Evolutionary conservation across 2,888 invertebrate genomes (phyloP).

Genomic region (Dryococelus australis): DNA sequence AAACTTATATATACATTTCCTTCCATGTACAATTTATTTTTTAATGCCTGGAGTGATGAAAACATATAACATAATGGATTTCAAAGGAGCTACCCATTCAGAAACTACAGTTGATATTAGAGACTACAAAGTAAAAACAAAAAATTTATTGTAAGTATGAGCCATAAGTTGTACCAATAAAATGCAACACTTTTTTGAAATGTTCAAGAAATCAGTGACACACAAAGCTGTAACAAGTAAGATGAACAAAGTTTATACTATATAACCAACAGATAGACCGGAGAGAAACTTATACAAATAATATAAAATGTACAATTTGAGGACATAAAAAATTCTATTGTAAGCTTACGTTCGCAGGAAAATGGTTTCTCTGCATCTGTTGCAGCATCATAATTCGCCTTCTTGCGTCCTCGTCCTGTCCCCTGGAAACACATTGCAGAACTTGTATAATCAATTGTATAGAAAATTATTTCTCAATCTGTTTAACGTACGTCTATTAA

Average conservation of each 20-base stretch:
- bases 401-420: conserved; percentile 61
- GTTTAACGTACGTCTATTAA: too few relatives aligned
- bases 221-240: neutral
- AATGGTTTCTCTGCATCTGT: conserved; percentile 87
- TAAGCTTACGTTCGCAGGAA: conserved; percentile 90
- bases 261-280: neutral
- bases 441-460: neutral
- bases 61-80: too few relatives aligned
- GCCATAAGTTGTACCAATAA: too few relatives aligned
- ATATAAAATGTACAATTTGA: neutral
- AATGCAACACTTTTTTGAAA: too few relatives aligned
- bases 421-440: conserved; percentile 55
- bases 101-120: too few relatives aligned
- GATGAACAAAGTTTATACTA: neutral
- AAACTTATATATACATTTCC: too few relatives aligned
- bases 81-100: too few relatives aligned
- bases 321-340: neutral
- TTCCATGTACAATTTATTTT: too few relatives aligned
- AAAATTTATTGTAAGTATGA: too few relatives aligned
- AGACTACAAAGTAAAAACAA: too few relatives aligned
- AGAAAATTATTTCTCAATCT: neutral
- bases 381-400: conserved; percentile 68
- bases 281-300: neutral
- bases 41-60: too few relatives aligned
- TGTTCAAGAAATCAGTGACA: neutral